Base-by-base conservation (phyloP, 2,888 invertebrate species). In the Scelioninae gen. 2 region DNA sequence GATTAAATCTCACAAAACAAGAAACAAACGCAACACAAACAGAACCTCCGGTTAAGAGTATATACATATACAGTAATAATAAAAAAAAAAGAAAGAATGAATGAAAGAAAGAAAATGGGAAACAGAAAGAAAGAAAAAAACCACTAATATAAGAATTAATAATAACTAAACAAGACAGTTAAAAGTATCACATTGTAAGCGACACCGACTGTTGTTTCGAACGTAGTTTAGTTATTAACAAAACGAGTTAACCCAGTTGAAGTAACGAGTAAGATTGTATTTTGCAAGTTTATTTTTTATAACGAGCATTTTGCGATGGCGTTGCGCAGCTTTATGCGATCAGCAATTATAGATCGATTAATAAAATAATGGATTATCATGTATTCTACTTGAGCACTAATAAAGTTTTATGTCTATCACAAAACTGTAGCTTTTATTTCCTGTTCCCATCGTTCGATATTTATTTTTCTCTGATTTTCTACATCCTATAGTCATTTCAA, bases 1-100 rank as follows among this genome's bases (percentile, higher is more conserved):
- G 67, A 57, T 57, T 76, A 74, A 61, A 35, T 78, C 46, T 37
- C 65, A 48, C 76, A 74, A 77, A 73, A 48, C 16, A 13, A 46
- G 6, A 41, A 31, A 55, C 31, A 37, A 35, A 53, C 5, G 10
- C 5, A 19, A 31, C 22, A 13, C 11, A 19, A 18, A 11, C 19
- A 22, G 13, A 10, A 37, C 11, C 13, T 2, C 2, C 22, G 16
- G 5, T 37, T n/a, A 31, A 55, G 4, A 19, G 9, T 10, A 53
- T n/a, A n/a, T n/a, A n/a, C n/a, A n/a, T n/a, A n/a, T n/a, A n/a
- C n/a, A n/a, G n/a, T n/a, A n/a, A n/a, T n/a, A n/a, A n/a, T n/a
- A 10, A 31, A 16, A 18, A 43, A 22, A 46, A 28, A 28, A 28
- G 1, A 46, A 11, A 39, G 16, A 31, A 7, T 39, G 9, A 39